Evolutionary conservation across 2,113 vertebrate genomes (phyloP), one percentile per base, ranked within the genome.

Genomic region (Microtus pennsylvanicus): DNA sequence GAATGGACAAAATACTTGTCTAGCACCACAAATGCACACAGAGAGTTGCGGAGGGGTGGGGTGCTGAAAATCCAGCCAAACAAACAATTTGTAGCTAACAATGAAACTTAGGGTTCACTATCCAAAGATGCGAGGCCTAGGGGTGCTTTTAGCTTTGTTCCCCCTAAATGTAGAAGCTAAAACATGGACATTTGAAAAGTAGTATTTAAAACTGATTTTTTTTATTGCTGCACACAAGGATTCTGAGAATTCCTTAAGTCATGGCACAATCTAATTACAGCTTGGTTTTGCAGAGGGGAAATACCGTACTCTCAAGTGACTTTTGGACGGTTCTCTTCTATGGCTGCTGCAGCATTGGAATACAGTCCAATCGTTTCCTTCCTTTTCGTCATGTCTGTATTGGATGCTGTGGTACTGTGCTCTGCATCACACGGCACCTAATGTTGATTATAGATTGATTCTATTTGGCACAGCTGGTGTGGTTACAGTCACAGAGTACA

Each of bases 221-320:
- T 91, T 94, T 81, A 89, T 89, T 93, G 52, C 87, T 89, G 50
- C 28, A 26, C 11, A 80, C 22, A 87, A 38, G 74, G 94, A 95
- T 80, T 80, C 93, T 91, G 55, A 0, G 1, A 96, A 96, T 91
- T 91, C 91, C 78, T 91, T 96, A 95, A 96, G 83, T 95, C 87
- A 76, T 1, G n/a, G 35, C 83, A 78, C 75, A 91, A 90, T 96
- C 89, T 91, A 96, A 96, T 97, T 96, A 86, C 58, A 88, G 95
- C 80, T 96, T 95, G 74, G 87, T 95, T 96, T 97, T 89, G 96
- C 96, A 75, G 63, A 77, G 78, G 78, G 63, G 89, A 91, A 95
- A 93, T 86, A 42, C 55, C 35, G 45, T 91, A 52, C 52, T 70
- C 94, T 96, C 61, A 12, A 70, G 82, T 94, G 94, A 38, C 95